Evolutionary conservation across 2,113 vertebrate species (phyloP), one percentile per base, ranked within the genome.

Genomic region (Macquaria ambigua): DNA sequence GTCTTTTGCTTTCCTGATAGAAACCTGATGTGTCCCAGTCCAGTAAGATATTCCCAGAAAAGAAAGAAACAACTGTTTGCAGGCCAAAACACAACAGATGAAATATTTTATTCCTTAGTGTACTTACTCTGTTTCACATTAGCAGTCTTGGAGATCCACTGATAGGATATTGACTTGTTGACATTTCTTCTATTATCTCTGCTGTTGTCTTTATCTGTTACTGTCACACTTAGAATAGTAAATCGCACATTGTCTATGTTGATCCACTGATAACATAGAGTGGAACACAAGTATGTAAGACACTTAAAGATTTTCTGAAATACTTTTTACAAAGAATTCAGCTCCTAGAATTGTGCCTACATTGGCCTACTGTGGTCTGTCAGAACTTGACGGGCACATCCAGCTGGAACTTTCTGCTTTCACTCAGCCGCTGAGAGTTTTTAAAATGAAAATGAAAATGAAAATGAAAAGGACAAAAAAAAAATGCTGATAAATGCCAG

Each of bases 401-500:
- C 52, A 58, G n/a, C 14, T 59, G 11, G 48, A 23, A 46, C 25
- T 58, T 67, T n/a, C 12, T 52, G 20, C 14, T 8, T 18, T 6
- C 50, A 21, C 62, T 48, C 64, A 61, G 41, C 41, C 2, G 1
- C 20, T 28, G 8, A 70, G 46, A 41, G 16, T 37, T 82, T 67
- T 71, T 34, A 55, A n/a, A n/a, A 61, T 50, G 25, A 37, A 79
- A 71, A 31, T 39, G 21, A 43, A 83, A 77, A 69, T 2, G 2
- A 39, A 67, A 75, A 46, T 53, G 3, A 41, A 31, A 84, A 14
- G 15, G 43, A 34, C 34, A 34, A 34, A 18, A 58, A 74, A 34
- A 28, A 68, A 72, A 25, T 69, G 52, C 34, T 7, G 21, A 52
- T 72, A 72, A 76, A 46, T 75, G 12, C 28, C 70, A 68, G 55